These are phyloP conservation scores for Oeneis ivallda DNA, from an alignment of 2,888 invertebrate species.

Conservation along the genomic window DNA sequence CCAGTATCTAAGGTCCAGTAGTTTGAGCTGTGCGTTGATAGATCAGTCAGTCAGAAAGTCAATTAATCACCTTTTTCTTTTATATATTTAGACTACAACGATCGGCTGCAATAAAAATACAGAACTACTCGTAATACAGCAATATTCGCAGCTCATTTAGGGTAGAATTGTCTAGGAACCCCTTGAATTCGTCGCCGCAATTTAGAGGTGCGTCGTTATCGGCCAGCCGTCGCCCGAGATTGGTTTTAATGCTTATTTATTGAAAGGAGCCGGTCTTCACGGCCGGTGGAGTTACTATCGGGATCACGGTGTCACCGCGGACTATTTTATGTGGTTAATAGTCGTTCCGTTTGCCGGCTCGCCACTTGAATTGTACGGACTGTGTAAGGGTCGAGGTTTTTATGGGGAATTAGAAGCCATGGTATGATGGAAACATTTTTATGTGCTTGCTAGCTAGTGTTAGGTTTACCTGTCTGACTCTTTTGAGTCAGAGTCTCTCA, in stretches of 20 bases:
- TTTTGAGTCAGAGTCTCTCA: too few species aligned
- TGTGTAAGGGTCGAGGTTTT: slow-evolving; percentile 10
- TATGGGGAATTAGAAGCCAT: too few species aligned
- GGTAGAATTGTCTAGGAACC: slow-evolving; percentile 44
- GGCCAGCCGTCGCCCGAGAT: slow-evolving; percentile 50
- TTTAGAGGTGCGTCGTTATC: slow-evolving; percentile 60
- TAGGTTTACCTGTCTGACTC: too few species aligned
- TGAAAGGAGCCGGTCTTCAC: slow-evolving; percentile 64
- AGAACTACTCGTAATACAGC: slow-evolving; percentile 4
- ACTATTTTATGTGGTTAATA: slow-evolving; percentile 58
- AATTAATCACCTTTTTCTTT: too few species aligned
- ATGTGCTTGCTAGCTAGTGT: too few species aligned
- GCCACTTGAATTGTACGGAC: slow-evolving; percentile 22
- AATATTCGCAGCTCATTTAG: slow-evolving; percentile 23
- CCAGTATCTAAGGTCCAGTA: too few species aligned
- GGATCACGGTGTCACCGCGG: slow-evolving; percentile 71
- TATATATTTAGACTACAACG: too few species aligned
- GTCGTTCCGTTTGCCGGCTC: slow-evolving; percentile 38
- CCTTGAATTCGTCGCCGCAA: slow-evolving; percentile 47
- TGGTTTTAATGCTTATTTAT: slow-evolving; percentile 79
- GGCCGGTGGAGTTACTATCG: slow-evolving; percentile 61
- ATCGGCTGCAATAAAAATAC: background rate
- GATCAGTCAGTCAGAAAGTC: too few species aligned
- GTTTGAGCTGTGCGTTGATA: too few species aligned
- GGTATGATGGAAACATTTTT: too few species aligned